phyloP scores from a whole-genome alignment of 2,113 vertebrate genomes.

The Taurulus bubalis region DNA sequence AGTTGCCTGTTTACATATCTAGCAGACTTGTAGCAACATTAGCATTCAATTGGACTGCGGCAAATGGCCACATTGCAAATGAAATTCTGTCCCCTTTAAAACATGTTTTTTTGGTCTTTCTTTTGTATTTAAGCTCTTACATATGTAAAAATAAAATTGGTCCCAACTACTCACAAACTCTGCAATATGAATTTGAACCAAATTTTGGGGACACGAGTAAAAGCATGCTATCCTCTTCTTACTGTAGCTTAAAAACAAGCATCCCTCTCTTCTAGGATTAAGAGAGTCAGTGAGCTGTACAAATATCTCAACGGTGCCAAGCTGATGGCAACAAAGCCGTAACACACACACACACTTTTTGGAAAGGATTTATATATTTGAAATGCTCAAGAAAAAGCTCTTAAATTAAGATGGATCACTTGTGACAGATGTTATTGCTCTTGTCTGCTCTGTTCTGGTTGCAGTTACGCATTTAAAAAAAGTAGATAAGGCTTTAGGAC shows the following conservation, averaged over 20 bases:
- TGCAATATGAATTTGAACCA: constrained; percentile 25
- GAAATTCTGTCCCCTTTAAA: background rate
- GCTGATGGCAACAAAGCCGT: constrained; percentile 15
- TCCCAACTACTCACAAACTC: constrained; percentile 3
- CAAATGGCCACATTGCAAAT: background rate
- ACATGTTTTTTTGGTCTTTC: background rate
- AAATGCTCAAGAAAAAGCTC: constrained; percentile 13
- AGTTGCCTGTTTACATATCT: background rate
- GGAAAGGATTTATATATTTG: constrained; percentile 5
- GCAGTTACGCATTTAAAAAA: background rate
- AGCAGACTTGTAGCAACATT: background rate
- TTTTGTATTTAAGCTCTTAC: background rate
- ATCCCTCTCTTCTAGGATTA: constrained; percentile 35
- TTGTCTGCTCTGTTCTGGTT: background rate
- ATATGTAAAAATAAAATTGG: background rate
- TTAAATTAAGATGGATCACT: background rate
- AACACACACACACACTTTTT: background rate
- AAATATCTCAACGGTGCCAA: constrained; percentile 2
- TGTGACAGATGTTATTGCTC: background rate
- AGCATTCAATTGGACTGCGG: constrained; percentile 1
- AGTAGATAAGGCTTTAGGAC: background rate
- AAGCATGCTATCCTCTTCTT: constrained; percentile 33
- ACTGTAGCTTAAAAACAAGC: constrained; percentile 24
- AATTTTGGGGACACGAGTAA: constrained; percentile 24
- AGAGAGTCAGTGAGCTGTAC: constrained; percentile 12